Evolutionary conservation across 37 sponge, comb jelly and placozoan genomes (phyloP).

Genomic region (Halichondria panicea): DNA sequence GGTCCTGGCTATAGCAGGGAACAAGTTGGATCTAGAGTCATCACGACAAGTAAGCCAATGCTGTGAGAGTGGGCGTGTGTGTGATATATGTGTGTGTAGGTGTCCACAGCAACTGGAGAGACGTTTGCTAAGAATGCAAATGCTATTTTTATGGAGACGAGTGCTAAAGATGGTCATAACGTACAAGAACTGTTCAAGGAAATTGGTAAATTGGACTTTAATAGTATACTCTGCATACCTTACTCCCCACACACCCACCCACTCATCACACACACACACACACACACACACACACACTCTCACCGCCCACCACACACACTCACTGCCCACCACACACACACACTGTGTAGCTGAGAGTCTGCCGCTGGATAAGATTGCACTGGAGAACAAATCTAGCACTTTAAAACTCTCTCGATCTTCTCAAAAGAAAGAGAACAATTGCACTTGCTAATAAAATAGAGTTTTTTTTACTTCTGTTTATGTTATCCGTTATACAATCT

Average conservation of each 20-base stretch:
- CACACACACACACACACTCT: background rate
- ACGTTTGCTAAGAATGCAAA: constrained; percentile 50
- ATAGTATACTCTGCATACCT: background rate
- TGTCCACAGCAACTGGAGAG: constrained; percentile 56
- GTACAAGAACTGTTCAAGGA: constrained; percentile 61
- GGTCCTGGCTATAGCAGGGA: constrained; percentile 72
- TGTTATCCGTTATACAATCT: background rate
- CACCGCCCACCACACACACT: constrained; percentile 8
- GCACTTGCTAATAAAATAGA: background rate
- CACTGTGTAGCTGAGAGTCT: constrained; percentile 30
- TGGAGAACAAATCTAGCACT: constrained; percentile 37
- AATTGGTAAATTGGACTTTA: constrained; percentile 43
- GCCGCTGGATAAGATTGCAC: constrained; percentile 44
- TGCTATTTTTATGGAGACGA: constrained; percentile 77
- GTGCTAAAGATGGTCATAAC: constrained; percentile 57
- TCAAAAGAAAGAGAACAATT: constrained; percentile 1
- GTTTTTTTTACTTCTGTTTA: background rate
- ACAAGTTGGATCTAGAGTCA: constrained; percentile 67
- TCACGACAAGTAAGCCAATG: constrained; percentile 44
- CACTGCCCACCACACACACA: background rate
- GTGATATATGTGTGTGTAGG: too few relatives aligned
- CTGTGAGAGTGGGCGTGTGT: background rate
- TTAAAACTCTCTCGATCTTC: constrained; percentile 33
- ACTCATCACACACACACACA: background rate
- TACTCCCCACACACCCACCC: background rate